Percentiles rank a stretch among this genome's conserved stretches.
phyloP scores from a whole-genome alignment of 1,140 invertebrate genomes.

The Plodia interpunctella region DNA sequence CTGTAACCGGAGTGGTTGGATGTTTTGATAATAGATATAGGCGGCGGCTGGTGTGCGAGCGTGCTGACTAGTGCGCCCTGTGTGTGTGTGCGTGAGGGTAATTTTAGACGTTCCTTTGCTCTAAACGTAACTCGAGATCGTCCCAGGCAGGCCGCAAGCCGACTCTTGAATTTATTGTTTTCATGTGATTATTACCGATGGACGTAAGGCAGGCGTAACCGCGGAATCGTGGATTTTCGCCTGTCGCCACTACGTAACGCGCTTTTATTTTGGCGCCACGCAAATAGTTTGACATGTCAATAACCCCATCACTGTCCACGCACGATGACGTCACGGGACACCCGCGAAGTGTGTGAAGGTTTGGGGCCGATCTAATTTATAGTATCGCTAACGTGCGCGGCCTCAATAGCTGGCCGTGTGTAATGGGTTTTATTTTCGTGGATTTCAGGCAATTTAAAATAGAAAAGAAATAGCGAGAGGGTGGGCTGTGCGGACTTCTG shows the following conservation, averaged over 20 bases:
- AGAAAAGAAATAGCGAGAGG: neutral
- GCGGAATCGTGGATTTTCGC: constrained; percentile 14
- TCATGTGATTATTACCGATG: constrained; percentile 64
- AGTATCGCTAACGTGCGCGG: constrained; percentile 45
- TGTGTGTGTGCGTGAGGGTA: constrained; percentile 64
- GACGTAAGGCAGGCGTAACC: constrained; percentile 30
- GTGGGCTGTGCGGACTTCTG: neutral
- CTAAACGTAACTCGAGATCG: constrained; percentile 72
- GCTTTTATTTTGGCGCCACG: constrained; percentile 70
- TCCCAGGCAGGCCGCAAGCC: constrained; percentile 72
- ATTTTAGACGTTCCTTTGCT: constrained; percentile 77
- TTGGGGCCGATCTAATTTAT: constrained; percentile 71
- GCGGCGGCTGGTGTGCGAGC: constrained; percentile 55
- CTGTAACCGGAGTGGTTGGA: constrained; percentile 72
- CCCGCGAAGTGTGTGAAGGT: constrained; percentile 45
- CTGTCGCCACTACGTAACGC: constrained; percentile 27
- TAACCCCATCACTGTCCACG: constrained; percentile 71
- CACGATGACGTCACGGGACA: constrained; percentile 58
- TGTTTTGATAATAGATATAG: constrained; percentile 77
- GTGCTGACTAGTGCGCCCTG: constrained; percentile 37
- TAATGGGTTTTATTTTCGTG: constrained; percentile 43
- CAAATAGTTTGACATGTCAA: constrained; percentile 75
- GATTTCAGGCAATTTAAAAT: constrained; percentile 12
- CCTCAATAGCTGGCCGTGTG: constrained; percentile 41
- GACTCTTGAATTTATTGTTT: constrained; percentile 74